Evolutionary conservation across 2,797 vertebrate species (phyloP).

Genomic region (Fundulus diaphanus): DNA sequence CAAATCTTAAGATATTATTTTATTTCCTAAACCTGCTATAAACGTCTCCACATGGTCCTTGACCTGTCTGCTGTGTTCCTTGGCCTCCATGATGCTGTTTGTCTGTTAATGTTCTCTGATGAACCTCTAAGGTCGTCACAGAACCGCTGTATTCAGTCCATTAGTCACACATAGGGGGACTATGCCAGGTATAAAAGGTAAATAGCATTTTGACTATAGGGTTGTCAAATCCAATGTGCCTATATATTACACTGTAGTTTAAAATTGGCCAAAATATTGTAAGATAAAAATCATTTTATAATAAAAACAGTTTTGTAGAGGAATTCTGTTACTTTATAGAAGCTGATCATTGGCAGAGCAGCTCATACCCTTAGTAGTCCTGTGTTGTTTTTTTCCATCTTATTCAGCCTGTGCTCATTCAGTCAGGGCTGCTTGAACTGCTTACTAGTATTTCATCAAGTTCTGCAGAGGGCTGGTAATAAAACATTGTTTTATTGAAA

Average conservation of each 20-base stretch:
- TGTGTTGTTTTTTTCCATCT: not conserved
- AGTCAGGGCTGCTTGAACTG: not conserved
- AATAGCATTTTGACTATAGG: not conserved
- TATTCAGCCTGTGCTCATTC: not conserved
- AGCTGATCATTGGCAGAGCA: not conserved
- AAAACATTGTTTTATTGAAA: not conserved
- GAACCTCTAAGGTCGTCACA: not conserved
- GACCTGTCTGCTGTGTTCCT: not conserved
- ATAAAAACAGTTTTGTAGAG: not conserved
- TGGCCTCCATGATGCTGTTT: not conserved
- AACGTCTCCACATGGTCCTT: not conserved
- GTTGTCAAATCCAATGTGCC: not conserved
- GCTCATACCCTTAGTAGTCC: not conserved
- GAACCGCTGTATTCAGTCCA: not conserved
- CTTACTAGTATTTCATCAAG: not conserved
- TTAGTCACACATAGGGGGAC: not conserved
- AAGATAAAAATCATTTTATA: not conserved
- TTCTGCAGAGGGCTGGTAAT: not conserved
- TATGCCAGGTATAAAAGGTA: not conserved
- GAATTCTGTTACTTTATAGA: not conserved
- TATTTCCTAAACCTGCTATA: not conserved
- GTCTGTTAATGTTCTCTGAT: not conserved
- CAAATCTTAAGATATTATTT: not conserved
- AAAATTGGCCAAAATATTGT: not conserved
- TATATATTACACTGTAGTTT: not conserved